Evolutionary conservation across 2,888 invertebrate genomes (phyloP), one percentile per base, ranked within the genome.

Genomic region (Choristoneura rosaceana): DNA sequence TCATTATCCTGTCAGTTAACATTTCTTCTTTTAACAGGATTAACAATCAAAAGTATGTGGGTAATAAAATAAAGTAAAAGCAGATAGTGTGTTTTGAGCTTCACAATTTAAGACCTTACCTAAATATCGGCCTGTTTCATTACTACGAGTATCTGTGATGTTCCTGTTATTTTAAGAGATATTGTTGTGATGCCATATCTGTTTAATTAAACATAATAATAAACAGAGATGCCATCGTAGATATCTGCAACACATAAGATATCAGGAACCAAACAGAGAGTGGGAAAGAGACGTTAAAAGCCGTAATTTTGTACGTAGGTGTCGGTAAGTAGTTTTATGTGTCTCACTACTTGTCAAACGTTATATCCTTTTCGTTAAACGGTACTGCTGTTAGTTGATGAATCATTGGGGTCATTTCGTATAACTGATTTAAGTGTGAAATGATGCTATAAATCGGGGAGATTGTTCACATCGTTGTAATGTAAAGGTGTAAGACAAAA

Each of bases 1-100:
- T 69, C 71, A 67, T 73, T 73, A 73, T 63, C 64, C 41, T 69
- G 73, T 73, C 69, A 69, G 73, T 43, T 69, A 59, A 33, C 45
- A 59, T 41, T 64, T 63, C 52, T 52, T 17, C 52, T 73, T 64
- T 64, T 8, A 73, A 69, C 55, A 55, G 14, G 38, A 60, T 69
- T 59, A 64, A 73, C 59, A 52, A 52, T 59, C 17, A n/a, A 59
- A 59, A 43, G 14, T 58, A 64, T 38, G 63, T 34, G 7, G 4
- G 50, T 33, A 50, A 47, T 64, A 45, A 45, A 12, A 58, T 45
- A 45, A 43, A 45, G 34, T 15, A 17, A 12, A 12, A 25, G 10
- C 25, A 55, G 4, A 25, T 43, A 43, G 12, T 12, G 10, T 43
- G 12, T 12, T 43, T 43, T 10, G 4, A 43, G 4, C 43, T 43